Percentiles rank a stretch among this genome's conserved stretches.
phyloP scores from a whole-genome alignment of 2,888 invertebrate genomes.

The Diadromus collaris region DNA sequence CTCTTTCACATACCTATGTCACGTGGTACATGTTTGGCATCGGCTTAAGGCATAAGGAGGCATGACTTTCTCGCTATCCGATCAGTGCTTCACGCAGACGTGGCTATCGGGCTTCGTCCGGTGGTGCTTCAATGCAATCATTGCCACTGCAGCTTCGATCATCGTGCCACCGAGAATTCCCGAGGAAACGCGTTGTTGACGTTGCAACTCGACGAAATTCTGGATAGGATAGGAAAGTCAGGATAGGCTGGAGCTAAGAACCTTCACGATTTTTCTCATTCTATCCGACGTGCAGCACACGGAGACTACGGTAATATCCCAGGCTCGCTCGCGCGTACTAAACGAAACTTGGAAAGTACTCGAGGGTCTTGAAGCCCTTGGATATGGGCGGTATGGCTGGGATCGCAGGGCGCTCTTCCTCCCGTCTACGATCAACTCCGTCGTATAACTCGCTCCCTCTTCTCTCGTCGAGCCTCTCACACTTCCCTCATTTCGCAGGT shows the following conservation, averaged over 20 bases:
- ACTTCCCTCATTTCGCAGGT: slow-evolving; percentile 19
- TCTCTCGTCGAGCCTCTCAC: slow-evolving; percentile 4
- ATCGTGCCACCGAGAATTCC: not conserved
- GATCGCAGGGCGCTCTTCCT: slow-evolving; percentile 42
- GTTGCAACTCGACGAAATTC: slow-evolving; percentile 5
- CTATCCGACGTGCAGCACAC: slow-evolving; percentile 25
- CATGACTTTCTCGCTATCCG: slow-evolving; percentile 9
- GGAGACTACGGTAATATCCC: slow-evolving; percentile 37
- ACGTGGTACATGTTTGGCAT: too few relatives aligned
- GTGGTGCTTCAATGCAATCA: not conserved
- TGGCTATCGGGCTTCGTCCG: not conserved
- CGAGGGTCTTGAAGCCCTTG: slow-evolving; percentile 61
- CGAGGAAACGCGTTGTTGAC: slow-evolving; percentile 28
- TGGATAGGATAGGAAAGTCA: not conserved
- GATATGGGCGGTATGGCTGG: slow-evolving; percentile 62
- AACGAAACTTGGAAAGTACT: slow-evolving; percentile 55
- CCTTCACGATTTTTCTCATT: slow-evolving; percentile 36
- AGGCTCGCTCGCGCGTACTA: slow-evolving; percentile 29
- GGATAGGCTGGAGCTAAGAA: slow-evolving; percentile 15
- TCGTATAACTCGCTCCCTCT: slow-evolving; percentile 11
- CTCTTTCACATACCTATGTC: too few relatives aligned
- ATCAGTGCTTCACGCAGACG: not conserved
- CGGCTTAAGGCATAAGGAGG: slow-evolving; percentile 16
- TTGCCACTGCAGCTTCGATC: not conserved
- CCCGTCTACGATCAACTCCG: slow-evolving; percentile 29